Evolutionary conservation across 2,797 vertebrate genomes (phyloP).

Genomic region (Limosa lapponica): DNA sequence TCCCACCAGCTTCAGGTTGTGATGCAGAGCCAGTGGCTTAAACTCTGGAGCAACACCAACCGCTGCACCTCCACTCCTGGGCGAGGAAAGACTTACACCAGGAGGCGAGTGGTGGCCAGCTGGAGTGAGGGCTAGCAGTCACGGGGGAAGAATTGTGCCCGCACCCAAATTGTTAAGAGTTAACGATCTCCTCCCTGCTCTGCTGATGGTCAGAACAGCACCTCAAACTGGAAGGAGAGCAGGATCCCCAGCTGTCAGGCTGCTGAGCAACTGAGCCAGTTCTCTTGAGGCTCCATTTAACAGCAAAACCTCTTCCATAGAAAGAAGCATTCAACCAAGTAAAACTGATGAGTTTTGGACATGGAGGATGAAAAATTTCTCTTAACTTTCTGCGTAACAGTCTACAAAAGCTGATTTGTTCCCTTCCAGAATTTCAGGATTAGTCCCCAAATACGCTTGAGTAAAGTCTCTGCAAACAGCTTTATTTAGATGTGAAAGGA

Average conservation of each 20-base stretch:
- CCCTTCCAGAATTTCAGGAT: slow-evolving; percentile 1
- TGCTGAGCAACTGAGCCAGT: not conserved
- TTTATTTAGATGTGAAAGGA: slow-evolving; percentile 23
- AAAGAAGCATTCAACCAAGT: not conserved
- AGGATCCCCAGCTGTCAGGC: not conserved
- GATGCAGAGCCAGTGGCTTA: not conserved
- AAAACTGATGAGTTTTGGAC: not conserved
- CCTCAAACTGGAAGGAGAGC: not conserved
- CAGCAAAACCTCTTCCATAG: not conserved
- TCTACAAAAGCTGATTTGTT: not conserved
- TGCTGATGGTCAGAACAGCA: not conserved
- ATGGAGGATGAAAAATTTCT: not conserved
- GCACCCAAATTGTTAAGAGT: not conserved
- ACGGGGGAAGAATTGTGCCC: not conserved
- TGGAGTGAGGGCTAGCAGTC: not conserved
- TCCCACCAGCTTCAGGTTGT: not conserved
- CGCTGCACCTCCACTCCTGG: fast-evolving
- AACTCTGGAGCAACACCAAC: fast-evolving
- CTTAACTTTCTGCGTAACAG: not conserved
- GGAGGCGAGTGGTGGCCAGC: not conserved
- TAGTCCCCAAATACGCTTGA: not conserved
- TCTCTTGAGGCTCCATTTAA: not conserved
- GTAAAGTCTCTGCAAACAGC: not conserved
- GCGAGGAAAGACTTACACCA: fast-evolving
- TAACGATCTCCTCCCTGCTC: not conserved